Evolutionary conservation across 30 jellyfish, hydroid and myxozoan species (phyloP).

Genomic region (Rhopilema esculentum): DNA sequence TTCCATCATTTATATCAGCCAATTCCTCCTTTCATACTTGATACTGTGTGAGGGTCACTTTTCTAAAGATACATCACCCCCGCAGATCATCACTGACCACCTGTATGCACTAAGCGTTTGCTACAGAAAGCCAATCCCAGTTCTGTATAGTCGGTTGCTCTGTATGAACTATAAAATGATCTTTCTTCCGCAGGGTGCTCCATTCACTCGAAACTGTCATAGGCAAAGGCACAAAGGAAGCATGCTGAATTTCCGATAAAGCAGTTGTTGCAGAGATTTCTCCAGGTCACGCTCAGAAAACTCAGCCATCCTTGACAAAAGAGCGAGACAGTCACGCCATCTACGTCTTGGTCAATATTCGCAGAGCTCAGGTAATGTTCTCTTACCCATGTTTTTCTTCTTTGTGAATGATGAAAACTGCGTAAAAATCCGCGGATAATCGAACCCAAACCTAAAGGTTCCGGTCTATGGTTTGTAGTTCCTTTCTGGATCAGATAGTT

Average conservation of each 20-base stretch:
- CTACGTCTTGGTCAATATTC: background rate
- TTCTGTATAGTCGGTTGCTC: constrained; percentile 21
- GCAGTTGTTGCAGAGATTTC: background rate
- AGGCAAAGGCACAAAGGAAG: background rate
- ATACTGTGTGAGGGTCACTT: constrained; percentile 31
- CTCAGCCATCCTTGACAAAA: background rate
- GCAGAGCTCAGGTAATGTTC: background rate
- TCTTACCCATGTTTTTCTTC: background rate
- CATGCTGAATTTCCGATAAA: background rate
- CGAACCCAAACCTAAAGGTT: background rate
- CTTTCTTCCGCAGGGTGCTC: constrained; percentile 16
- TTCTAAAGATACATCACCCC: constrained; percentile 27
- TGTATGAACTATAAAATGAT: constrained; percentile 4
- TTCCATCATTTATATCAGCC: background rate
- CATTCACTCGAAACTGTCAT: background rate
- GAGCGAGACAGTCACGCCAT: constrained; percentile 39
- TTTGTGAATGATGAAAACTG: background rate
- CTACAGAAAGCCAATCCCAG: constrained; percentile 16
- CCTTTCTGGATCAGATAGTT: too few species aligned
- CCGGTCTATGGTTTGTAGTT: background rate
- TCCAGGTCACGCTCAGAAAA: constrained; percentile 54
- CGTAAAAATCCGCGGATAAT: background rate
- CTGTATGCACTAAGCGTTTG: constrained; percentile 50
- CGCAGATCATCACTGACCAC: constrained; percentile 32
- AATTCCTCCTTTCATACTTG: constrained; percentile 1